Conservation (phyloP, 2,797 vertebrate genomes). For the Channa striata region DNA sequence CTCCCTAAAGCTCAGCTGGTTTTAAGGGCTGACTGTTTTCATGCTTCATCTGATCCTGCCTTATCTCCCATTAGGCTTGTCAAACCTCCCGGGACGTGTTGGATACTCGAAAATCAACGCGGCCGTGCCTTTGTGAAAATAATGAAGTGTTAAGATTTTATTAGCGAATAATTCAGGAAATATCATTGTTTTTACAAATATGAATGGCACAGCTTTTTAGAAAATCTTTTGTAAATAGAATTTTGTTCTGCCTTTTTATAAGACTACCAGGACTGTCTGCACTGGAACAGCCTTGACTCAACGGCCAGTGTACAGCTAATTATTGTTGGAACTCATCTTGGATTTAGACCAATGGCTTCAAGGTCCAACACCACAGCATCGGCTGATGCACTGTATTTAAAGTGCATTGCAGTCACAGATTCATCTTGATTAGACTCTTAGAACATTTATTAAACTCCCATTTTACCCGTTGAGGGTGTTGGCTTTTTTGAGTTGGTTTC, state of each 20-base stretch:
- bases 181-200: not conserved
- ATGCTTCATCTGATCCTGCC: slow-evolving; percentile 44
- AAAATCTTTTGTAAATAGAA: not conserved
- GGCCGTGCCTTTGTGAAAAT: slow-evolving; percentile 43
- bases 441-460: slow-evolving; percentile 29
- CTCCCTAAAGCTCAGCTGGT: slow-evolving; percentile 56
- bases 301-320: slow-evolving; percentile 1
- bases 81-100: slow-evolving; percentile 42
- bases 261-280: slow-evolving; percentile 3
- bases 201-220: not conserved
- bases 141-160: slow-evolving; percentile 32
- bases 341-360: slow-evolving; percentile 2
- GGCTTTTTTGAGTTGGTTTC: slow-evolving; percentile 49
- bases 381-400: not conserved
- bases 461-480: slow-evolving; percentile 16
- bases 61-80: slow-evolving; percentile 48
- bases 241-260: not conserved
- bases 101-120: slow-evolving; percentile 36
- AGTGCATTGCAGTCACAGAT: slow-evolving; percentile 5
- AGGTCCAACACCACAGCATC: not conserved
- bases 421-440: slow-evolving; percentile 20
- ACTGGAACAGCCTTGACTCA: slow-evolving; percentile 9
- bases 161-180: slow-evolving; percentile 15
- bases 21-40: slow-evolving; percentile 46
- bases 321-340: slow-evolving; percentile 24